Percentiles rank a stretch among this genome's conserved stretches.
Evolutionary conservation across 1,140 invertebrate species (phyloP).

Genomic region (Pantala flavescens): DNA sequence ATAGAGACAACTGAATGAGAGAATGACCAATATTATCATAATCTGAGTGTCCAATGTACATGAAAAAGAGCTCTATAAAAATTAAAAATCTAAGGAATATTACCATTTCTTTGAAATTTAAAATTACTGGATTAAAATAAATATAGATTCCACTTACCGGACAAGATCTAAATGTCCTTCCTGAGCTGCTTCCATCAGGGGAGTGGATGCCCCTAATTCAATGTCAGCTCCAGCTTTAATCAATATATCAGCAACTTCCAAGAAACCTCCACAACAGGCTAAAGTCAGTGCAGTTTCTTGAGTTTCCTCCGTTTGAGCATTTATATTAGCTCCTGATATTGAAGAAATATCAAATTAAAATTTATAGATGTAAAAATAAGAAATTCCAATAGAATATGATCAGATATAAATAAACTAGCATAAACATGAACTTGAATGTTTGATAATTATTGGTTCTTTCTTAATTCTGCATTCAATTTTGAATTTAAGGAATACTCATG

Average conservation of each 20-base stretch:
- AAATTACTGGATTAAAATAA: background rate
- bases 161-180: slow-evolving; percentile 94
- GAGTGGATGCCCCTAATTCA: slow-evolving; percentile 91
- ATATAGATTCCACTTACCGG: slow-evolving; percentile 36
- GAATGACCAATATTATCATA: no score
- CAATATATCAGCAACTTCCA: slow-evolving; percentile 94
- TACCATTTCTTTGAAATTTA: no score
- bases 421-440: background rate
- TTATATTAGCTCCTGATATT: slow-evolving; percentile 77
- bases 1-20: no score
- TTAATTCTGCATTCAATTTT: no score
- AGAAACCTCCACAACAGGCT: slow-evolving; percentile 93
- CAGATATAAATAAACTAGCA: background rate
- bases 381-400: background rate
- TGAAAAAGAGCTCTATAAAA: no score
- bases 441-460: background rate
- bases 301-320: slow-evolving; percentile 96
- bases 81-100: no score
- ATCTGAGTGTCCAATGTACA: no score
- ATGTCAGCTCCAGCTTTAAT: slow-evolving; percentile 92
- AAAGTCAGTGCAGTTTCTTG: slow-evolving; percentile 95
- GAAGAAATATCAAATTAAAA: slow-evolving; percentile 16
- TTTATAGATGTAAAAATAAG: slow-evolving; percentile 5
- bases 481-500: no score
- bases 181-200: slow-evolving; percentile 96